phyloP scores from a whole-genome alignment of 2,797 vertebrate species.

The Acomys russatus region DNA sequence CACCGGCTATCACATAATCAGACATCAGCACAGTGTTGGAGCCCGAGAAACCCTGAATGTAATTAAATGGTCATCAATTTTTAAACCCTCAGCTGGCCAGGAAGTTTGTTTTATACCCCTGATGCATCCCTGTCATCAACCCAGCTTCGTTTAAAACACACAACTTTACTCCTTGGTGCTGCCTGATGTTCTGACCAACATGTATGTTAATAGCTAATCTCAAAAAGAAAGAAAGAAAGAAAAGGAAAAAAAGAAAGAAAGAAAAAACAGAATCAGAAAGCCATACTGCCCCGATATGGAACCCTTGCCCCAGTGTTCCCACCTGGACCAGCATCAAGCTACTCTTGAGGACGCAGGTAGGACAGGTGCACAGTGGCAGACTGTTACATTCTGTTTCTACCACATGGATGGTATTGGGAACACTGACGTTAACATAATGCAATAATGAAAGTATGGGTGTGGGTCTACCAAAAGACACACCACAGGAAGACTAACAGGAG shows the following conservation, averaged over 20 bases:
- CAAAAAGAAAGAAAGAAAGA: background rate
- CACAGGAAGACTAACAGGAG: background rate
- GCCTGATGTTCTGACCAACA: background rate
- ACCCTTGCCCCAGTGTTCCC: background rate
- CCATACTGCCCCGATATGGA: no score
- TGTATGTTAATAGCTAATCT: background rate
- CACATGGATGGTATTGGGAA: background rate
- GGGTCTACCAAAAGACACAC: background rate
- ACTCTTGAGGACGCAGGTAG: background rate
- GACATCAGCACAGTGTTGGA: slow-evolving; percentile 3
- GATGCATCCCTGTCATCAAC: background rate
- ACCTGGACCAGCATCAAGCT: background rate
- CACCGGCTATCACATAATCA: background rate
- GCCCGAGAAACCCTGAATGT: background rate
- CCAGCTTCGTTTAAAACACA: slow-evolving; percentile 9
- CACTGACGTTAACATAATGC: background rate
- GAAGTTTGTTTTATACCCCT: background rate
- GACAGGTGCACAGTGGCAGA: background rate
- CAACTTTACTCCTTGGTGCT: background rate
- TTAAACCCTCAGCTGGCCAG: slow-evolving; percentile 6
- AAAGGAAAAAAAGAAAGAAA: no score
- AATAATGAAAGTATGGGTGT: background rate
- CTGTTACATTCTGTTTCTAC: background rate
- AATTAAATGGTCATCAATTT: slow-evolving; percentile 48
- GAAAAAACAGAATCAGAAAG: background rate